Evolutionary conservation across 1,140 invertebrate species (phyloP), one percentile per base, ranked within the genome.

Genomic region (Drepana arcuata): DNA sequence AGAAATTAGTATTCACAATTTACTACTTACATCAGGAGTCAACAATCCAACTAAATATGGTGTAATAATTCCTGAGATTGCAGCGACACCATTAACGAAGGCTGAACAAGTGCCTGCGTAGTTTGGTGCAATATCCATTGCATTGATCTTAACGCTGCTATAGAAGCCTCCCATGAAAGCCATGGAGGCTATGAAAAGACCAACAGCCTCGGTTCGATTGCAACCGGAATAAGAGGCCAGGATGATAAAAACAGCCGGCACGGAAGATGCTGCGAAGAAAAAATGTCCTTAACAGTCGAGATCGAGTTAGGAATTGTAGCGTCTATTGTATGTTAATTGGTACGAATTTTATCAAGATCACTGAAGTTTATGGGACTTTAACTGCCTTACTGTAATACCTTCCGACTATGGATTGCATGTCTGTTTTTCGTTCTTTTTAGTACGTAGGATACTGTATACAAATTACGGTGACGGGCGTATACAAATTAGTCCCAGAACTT

Each of bases 81-180:
- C 92, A 2, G 92, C 93, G 39, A 94, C 87, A 0, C 92, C 93
- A 66, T 95, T 95, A 0, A 92, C 91, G 10, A 95, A 87, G 0
- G 93, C 94, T 86, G 94, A 94, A 29, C 94, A 73, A 1, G 90
- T 91, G n/a, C 93, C 92, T 2, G 93, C 92, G 75, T 90, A 92
- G 74, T 93, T 93, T 2, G 93, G 91, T 16, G 91, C 91, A 26
- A 96, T 86, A 73, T 95, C 93, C 57, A 95, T 84, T 14, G 92
- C 90, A 63, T 94, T 95, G 5, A 92, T 90, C 69, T 92, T 91
- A 68, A 92, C 88, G 31, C 90, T 90, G 26, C 90, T 89, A 64
- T 91, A 92, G 65, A 89, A 92, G 5, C 89, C 87, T 12, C 90
- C 91, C 90, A 92, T 92, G 31, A 90, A 84, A 2, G 87, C 88